Evolutionary conservation across 2,113 vertebrate genomes (phyloP).

Genomic region (Brachypteracias leptosomus): DNA sequence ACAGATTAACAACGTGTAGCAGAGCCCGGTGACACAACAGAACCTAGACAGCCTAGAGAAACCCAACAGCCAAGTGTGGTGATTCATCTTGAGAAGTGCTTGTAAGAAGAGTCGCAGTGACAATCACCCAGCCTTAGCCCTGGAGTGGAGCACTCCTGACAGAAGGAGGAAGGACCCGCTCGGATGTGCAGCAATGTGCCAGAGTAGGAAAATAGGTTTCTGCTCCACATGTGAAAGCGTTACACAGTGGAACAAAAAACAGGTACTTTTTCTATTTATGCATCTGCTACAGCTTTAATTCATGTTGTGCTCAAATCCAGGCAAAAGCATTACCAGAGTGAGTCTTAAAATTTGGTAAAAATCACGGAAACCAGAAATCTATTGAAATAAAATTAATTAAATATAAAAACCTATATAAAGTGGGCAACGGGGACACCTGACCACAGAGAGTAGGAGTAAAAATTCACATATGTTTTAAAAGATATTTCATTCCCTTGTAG

Average conservation of each 20-base stretch:
- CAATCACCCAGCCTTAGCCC: neutral
- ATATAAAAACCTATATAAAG: neutral
- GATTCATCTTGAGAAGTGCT: neutral
- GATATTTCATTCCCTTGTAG: neutral
- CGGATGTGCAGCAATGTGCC: neutral
- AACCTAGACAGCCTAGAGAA: neutral
- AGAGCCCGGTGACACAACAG: neutral
- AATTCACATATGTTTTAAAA: neutral
- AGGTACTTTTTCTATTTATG: neutral
- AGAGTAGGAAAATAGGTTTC: neutral
- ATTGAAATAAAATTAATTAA: neutral
- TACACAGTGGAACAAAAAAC: neutral
- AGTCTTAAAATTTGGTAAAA: neutral
- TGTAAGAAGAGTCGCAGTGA: neutral
- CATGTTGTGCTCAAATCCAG: neutral
- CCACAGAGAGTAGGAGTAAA: neutral
- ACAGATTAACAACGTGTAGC: slow-evolving; percentile 47
- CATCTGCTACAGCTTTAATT: neutral
- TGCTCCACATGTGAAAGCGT: neutral
- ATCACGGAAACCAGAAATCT: neutral
- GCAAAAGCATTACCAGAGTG: neutral
- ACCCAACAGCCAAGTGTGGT: neutral
- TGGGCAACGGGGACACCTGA: neutral
- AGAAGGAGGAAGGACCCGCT: neutral
- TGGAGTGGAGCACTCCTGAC: neutral